Base-by-base conservation (phyloP, 2,888 invertebrate genomes). In the Sesamia inferens region DNA sequence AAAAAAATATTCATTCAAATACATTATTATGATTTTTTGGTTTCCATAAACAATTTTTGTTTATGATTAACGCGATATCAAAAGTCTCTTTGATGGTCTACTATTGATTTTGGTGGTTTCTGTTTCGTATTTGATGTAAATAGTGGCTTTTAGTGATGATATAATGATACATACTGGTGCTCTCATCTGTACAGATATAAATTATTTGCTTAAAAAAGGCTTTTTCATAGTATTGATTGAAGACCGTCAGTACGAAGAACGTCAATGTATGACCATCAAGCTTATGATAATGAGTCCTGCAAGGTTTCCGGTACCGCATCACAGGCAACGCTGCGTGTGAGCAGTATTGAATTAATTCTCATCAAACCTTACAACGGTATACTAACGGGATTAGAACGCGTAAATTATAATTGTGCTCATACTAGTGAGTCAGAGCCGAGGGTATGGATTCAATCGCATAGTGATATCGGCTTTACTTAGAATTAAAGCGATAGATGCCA, bases 1-100 rank as follows among this genome's bases (percentile, higher is more conserved):
- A 69, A 75, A 87, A 85, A 85, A 87, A 86, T 87, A 87, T 84
- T 78, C 68, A 85, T 86, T 84, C 75, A 79, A 81, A 78, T 77
- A 82, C 78, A 76, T 87, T 87, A 84, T 82, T 84, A 86, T 84
- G 79, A 76, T 81, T 83, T 80, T 83, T 79, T 74, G 71, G 83
- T 76, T 78, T 76, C 55, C 66, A 79, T 80, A 86, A 86, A 86
- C 84, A 85, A 75, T 79, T 85, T 86, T 83, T 84, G 86, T 84
- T 81, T 82, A 84, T 85, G 82, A 86, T 84, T 80, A 81, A 85
- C 83, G 51, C 68, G 76, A 83, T 82, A 81, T 85, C 79, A 83
- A 84, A 85, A 81, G 78, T 81, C 72, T 76, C 84, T 85, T 85
- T 85, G 84, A 85, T 85, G 76, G 78, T 78, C 54, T 61, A 66